Conservation (phyloP, 2,797 vertebrate species). For the Peromyscus nudipes region DNA sequence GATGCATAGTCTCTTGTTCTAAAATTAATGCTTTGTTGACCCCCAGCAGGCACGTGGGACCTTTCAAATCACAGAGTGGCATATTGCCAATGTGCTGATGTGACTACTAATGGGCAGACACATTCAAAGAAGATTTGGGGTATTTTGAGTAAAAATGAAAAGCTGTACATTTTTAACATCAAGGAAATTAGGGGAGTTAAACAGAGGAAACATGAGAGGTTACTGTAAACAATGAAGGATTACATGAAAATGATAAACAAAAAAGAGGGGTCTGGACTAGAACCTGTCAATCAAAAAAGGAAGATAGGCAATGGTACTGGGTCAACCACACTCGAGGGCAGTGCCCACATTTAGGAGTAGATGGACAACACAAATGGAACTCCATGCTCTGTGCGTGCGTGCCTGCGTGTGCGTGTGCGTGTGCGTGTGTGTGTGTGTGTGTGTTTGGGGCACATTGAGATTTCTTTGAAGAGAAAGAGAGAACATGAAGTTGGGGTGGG, state of each 20-base stretch:
- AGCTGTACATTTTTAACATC: no score
- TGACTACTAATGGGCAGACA: neutral
- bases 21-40: neutral
- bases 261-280: neutral
- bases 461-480: neutral
- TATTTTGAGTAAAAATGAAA: neutral
- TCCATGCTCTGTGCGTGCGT: neutral
- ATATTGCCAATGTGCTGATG: neutral
- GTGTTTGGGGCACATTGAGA: neutral
- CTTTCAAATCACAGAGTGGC: neutral
- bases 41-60: neutral
- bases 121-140: neutral
- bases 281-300: neutral
- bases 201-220: neutral
- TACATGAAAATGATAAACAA: neutral
- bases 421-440: neutral
- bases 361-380: neutral
- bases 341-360: neutral
- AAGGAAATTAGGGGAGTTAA: neutral
- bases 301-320: neutral
- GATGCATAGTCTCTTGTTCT: neutral
- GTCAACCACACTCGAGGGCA: neutral
- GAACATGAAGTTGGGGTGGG: neutral
- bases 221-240: neutral
- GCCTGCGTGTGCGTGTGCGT: neutral